phyloP scores from a whole-genome alignment of 2,888 invertebrate genomes.

The Notodonta ziczac region DNA sequence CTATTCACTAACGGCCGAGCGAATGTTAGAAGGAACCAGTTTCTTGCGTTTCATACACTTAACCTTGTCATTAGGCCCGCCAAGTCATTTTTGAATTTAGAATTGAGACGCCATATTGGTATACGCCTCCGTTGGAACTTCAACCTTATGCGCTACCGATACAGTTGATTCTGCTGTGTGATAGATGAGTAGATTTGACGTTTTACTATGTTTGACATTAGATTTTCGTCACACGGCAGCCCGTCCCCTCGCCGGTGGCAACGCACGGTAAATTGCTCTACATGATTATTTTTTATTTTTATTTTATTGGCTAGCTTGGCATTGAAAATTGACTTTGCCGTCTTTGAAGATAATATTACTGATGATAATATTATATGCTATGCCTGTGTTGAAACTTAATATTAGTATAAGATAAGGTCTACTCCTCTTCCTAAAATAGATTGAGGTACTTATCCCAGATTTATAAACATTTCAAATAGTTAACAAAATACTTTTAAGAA shows the following conservation, averaged over 20 bases:
- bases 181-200: conserved; percentile 22
- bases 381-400: too few species aligned
- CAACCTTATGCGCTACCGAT: conserved; percentile 24
- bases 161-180: conserved; percentile 34
- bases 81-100: conserved; percentile 66
- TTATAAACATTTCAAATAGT: too few species aligned
- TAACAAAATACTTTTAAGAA: too few species aligned
- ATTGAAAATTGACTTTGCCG: conserved; percentile 21
- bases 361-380: too few species aligned
- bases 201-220: conserved; percentile 31
- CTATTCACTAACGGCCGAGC: conserved; percentile 65
- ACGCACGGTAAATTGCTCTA: conserved; percentile 47
- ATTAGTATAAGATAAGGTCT: too few species aligned
- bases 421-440: too few species aligned
- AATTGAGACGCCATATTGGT: conserved; percentile 41
- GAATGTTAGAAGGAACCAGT: conserved; percentile 65
- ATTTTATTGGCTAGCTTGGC: conserved; percentile 26
- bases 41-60: conserved; percentile 66
- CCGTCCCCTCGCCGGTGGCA: conserved; percentile 51
- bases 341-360: too few species aligned
- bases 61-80: conserved; percentile 76
- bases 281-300: conserved; percentile 28
- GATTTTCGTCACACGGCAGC: conserved; percentile 59
- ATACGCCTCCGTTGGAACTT: conserved; percentile 18
- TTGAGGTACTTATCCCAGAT: too few species aligned